Evolutionary conservation across 92 coral and sea anemone genomes (phyloP).

Genomic region (Bergia sp.): DNA sequence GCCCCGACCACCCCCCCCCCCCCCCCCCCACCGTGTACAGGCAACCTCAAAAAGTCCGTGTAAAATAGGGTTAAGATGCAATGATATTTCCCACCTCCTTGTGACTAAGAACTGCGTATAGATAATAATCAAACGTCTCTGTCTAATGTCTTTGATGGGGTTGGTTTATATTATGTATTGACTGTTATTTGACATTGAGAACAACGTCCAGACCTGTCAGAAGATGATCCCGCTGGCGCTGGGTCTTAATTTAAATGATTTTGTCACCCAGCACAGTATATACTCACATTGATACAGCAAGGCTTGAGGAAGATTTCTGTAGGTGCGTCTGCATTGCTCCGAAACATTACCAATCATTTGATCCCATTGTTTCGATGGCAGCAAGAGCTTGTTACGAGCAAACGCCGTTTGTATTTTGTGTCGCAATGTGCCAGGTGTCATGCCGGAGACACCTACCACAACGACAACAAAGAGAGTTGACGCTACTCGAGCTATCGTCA

Average conservation of each 20-base stretch:
- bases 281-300: background rate
- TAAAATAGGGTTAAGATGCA: too few relatives aligned
- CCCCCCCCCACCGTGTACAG: too few relatives aligned
- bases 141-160: background rate
- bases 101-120: too few relatives aligned
- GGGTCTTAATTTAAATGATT: background rate
- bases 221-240: background rate
- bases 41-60: too few relatives aligned
- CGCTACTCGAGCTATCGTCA: background rate
- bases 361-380: background rate
- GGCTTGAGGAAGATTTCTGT: background rate
- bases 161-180: too few relatives aligned
- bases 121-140: background rate
- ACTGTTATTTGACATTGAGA: too few relatives aligned
- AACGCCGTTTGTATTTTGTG: background rate
- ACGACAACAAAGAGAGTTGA: background rate
- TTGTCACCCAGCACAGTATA: too few relatives aligned
- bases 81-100: too few relatives aligned
- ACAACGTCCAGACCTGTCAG: too few relatives aligned
- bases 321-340: background rate
- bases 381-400: slow-evolving; percentile 4
- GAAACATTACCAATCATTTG: background rate
- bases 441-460: background rate
- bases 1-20: too few relatives aligned
- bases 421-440: background rate